phyloP scores from a whole-genome alignment of 1,140 invertebrate species.

The Pseudomyrmex cubaensis region DNA sequence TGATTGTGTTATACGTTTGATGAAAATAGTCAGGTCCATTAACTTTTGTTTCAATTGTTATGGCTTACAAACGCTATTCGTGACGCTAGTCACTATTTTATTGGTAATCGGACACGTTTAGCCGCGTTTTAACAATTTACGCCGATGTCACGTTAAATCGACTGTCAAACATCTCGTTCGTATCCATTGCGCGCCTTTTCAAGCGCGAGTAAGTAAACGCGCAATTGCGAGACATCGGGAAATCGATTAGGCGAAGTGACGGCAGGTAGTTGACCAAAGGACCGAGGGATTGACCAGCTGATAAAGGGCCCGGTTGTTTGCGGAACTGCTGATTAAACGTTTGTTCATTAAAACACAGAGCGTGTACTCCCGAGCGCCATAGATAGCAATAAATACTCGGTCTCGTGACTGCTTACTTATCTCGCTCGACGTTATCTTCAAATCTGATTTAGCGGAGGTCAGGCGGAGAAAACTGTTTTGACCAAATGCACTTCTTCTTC shows the following conservation, averaged over 20 bases:
- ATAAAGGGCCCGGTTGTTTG: slow-evolving; percentile 41
- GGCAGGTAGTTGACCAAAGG: slow-evolving; percentile 20
- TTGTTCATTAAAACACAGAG: slow-evolving; percentile 51
- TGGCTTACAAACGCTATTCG: background rate
- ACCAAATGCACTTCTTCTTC: slow-evolving; percentile 17
- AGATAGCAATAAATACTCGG: slow-evolving; percentile 67
- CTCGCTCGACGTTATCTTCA: slow-evolving; percentile 56
- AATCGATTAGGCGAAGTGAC: slow-evolving; percentile 54
- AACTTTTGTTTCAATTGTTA: slow-evolving; percentile 10
- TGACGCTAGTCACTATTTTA: background rate
- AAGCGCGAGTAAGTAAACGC: slow-evolving; percentile 20
- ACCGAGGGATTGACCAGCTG: slow-evolving; percentile 34
- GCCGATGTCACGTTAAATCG: background rate
- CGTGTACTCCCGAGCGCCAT: slow-evolving; percentile 1
- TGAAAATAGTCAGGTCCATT: slow-evolving; percentile 15
- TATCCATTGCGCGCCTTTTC: background rate
- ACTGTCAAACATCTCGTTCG: background rate
- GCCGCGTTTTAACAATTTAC: no score
- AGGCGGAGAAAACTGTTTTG: background rate
- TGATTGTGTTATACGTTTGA: slow-evolving; percentile 5
- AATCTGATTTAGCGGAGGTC: slow-evolving; percentile 64
- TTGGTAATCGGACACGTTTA: background rate
- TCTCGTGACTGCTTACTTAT: slow-evolving; percentile 14
- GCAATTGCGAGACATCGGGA: slow-evolving; percentile 35
- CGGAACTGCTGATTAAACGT: slow-evolving; percentile 53